Evolutionary conservation across 2,797 vertebrate species (phyloP).

Genomic region (Macroramphosus scolopax): DNA sequence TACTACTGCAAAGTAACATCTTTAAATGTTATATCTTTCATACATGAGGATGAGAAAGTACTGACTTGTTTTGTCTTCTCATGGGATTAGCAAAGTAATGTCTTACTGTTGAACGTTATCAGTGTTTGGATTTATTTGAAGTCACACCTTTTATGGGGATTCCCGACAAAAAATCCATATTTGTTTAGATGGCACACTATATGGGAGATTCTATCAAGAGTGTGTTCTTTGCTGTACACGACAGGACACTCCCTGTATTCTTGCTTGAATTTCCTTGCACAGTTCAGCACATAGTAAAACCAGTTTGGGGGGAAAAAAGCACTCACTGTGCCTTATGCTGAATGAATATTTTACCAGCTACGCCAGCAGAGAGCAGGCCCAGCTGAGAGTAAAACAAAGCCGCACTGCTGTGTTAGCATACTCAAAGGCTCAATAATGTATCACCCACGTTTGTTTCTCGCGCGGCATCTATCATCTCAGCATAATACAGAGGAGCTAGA

Average conservation of each 20-base stretch:
- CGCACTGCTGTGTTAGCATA: conserved; percentile 56
- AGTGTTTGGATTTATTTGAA: no score
- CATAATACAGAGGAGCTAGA: conserved; percentile 47
- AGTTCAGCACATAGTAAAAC: conserved; percentile 15
- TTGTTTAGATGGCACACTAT: no score
- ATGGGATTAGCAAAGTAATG: no score
- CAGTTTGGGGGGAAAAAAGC: conserved; percentile 7
- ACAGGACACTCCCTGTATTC: not conserved
- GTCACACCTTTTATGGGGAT: no score
- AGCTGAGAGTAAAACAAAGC: conserved; percentile 59
- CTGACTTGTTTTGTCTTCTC: no score
- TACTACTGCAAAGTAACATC: not conserved
- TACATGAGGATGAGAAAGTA: not conserved
- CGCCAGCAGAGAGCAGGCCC: conserved; percentile 35
- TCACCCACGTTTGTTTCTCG: conserved; percentile 65
- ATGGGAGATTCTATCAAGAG: no score
- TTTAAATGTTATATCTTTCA: no score
- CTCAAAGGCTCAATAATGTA: conserved; percentile 66
- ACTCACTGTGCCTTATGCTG: conserved; percentile 24
- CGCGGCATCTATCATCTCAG: conserved; percentile 64
- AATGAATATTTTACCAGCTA: conserved; percentile 59
- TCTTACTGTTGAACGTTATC: no score
- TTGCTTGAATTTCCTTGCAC: conserved; percentile 13
- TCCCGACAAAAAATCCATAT: no score
- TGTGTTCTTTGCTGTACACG: not conserved